Evolutionary conservation across 2,888 invertebrate species (phyloP), one percentile per base, ranked within the genome.

Genomic region (Hirtodrosophila alboralis): DNA sequence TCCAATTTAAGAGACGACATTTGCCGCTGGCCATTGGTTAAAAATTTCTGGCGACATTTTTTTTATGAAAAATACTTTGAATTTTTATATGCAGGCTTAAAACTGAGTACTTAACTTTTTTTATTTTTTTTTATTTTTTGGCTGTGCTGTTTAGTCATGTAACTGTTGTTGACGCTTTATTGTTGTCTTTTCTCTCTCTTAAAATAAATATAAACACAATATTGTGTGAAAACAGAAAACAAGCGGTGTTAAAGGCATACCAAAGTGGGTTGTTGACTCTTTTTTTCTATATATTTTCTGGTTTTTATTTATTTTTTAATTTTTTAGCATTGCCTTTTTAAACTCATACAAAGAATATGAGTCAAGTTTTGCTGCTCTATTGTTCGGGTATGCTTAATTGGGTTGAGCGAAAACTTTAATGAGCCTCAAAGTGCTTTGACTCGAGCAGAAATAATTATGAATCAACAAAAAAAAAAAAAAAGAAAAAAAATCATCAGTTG

Each of bases 201-300:
- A 52, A 73, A 58, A 73, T 44, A 76, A 62, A 73, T 58, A 73
- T 56, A 58, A 72, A 78, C 59, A 69, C 41, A 48, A 59, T 45
- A 36, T 62, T 62, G 48, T 62, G 66, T 59, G 60, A 69, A 65
- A 64, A 57, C 59, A 70, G 49, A 60, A 61, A 63, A 52, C 26
- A 18, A 18, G 18, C 45, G 62, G 62, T 64, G 43, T 51, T 56
- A 70, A 75, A 76, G 75, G 58, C 76, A 80, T 80, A 67, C 83
- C 80, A 66, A 60, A 48, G 67, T 83, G 80, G 80, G 80, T 83
- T 83, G 76, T 83, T 80, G 84, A 83, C 80, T 83, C 53, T 66
- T 66, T 73, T 73, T 77, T 41, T 28, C 37, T 40, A 21, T 49
- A 18, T 18, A 2, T 18, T 18, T 53, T 49, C 26, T 52, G 45